phyloP scores from a whole-genome alignment of 1,140 invertebrate genomes.

The Drosophila leontia region DNA sequence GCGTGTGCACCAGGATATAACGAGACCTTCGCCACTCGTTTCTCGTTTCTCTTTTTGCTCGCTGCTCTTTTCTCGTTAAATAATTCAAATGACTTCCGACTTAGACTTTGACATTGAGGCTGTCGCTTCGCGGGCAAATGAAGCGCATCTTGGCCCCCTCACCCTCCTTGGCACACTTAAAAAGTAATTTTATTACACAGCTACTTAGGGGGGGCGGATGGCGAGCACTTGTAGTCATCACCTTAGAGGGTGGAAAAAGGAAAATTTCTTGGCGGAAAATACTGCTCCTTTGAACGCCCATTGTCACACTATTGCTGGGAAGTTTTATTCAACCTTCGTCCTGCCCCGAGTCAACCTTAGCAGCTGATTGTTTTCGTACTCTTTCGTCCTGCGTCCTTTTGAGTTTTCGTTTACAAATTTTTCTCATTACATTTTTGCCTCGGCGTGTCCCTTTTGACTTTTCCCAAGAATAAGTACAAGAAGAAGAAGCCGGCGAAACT shows the following conservation, averaged over 20 bases:
- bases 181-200: slow-evolving; percentile 82
- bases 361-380: slow-evolving; percentile 55
- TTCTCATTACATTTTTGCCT: slow-evolving; percentile 76
- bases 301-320: slow-evolving; percentile 64
- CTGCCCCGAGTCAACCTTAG: slow-evolving; percentile 17
- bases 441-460: slow-evolving; percentile 50
- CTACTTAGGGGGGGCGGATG: slow-evolving; percentile 55
- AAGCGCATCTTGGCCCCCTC: slow-evolving; percentile 24
- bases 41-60: no score
- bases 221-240: slow-evolving; percentile 35
- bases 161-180: slow-evolving; percentile 58
- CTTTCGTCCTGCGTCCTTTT: background rate
- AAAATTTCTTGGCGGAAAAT: slow-evolving; percentile 54
- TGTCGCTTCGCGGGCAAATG: slow-evolving; percentile 44
- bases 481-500: slow-evolving; percentile 32
- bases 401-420: slow-evolving; percentile 53
- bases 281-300: slow-evolving; percentile 36
- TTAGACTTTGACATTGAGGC: slow-evolving; percentile 65
- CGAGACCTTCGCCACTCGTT: background rate
- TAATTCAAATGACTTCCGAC: slow-evolving; percentile 80
- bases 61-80: slow-evolving; percentile 41
- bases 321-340: slow-evolving; percentile 49
- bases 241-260: slow-evolving; percentile 45
- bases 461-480: slow-evolving; percentile 8
- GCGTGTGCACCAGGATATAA: background rate